Evolutionary conservation across 2,797 vertebrate species (phyloP).

Genomic region (Melanotaenia pygmaea): DNA sequence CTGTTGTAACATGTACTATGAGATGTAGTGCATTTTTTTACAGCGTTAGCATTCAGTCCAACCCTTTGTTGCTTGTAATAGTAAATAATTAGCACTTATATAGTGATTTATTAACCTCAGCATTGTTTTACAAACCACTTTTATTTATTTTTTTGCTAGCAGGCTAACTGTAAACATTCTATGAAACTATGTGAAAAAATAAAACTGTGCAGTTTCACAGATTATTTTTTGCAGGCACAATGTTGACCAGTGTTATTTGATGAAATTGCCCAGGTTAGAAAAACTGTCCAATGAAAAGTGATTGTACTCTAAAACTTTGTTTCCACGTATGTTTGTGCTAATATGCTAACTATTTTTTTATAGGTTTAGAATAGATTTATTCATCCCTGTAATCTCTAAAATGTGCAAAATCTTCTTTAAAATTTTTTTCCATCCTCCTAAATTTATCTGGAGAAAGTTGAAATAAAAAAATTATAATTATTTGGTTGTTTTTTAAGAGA

Average conservation of each 20-base stretch:
- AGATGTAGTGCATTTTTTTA: not conserved
- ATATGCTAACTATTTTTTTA: not conserved
- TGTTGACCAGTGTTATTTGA: not conserved
- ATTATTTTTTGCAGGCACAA: not conserved
- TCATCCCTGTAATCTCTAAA: not conserved
- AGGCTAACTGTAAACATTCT: too few relatives aligned
- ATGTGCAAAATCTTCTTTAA: not conserved
- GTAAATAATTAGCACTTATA: not conserved
- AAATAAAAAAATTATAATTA: not conserved
- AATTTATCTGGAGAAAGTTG: not conserved
- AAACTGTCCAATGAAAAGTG: not conserved
- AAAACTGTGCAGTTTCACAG: too few relatives aligned
- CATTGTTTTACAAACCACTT: not conserved
- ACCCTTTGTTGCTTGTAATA: not conserved
- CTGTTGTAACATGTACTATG: not conserved
- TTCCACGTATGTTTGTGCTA: not conserved
- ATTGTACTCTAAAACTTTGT: not conserved
- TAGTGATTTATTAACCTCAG: not conserved
- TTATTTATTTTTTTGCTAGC: too few relatives aligned
- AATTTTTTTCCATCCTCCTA: not conserved
- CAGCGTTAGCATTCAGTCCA: not conserved
- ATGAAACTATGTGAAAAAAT: too few relatives aligned
- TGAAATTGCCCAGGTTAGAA: not conserved
- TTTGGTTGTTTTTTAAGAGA: not conserved
- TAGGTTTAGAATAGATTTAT: too few relatives aligned